phyloP scores from a whole-genome alignment of 1,140 invertebrate genomes.

The Drosophila virilis region DNA sequence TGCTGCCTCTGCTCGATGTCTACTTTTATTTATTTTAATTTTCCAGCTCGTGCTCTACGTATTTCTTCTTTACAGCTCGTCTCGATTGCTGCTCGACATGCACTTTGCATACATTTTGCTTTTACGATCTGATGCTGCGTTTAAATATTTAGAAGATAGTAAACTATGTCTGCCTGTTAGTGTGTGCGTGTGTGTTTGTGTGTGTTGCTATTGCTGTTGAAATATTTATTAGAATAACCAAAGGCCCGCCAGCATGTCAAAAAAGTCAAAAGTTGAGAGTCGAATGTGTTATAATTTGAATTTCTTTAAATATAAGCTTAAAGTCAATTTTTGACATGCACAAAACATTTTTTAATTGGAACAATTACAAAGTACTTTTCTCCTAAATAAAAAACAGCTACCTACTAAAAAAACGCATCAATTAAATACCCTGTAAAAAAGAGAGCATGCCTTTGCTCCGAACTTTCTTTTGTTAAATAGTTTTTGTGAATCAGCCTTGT shows the following conservation, averaged over 20 bases:
- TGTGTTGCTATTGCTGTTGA: constrained; percentile 55
- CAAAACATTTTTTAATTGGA: too few species aligned
- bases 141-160: constrained; percentile 82
- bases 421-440: too few species aligned
- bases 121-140: constrained; percentile 76
- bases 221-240: constrained; percentile 79
- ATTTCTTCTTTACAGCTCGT: constrained; percentile 65
- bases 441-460: too few species aligned
- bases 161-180: constrained; percentile 57
- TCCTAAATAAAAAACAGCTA: too few species aligned
- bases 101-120: constrained; percentile 79
- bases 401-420: too few species aligned
- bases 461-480: too few species aligned
- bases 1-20: constrained; percentile 36
- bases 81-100: constrained; percentile 79
- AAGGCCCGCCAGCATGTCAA: constrained; percentile 39
- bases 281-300: neutral
- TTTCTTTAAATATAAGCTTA: neutral
- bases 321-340: neutral
- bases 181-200: constrained; percentile 38
- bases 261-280: neutral
- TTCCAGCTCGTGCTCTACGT: constrained; percentile 46
- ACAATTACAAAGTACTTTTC: too few species aligned
- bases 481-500: too few species aligned
- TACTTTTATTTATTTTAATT: constrained; percentile 74